phyloP scores from a whole-genome alignment of 2,797 vertebrate genomes.

The Phalanger gymnotis region DNA sequence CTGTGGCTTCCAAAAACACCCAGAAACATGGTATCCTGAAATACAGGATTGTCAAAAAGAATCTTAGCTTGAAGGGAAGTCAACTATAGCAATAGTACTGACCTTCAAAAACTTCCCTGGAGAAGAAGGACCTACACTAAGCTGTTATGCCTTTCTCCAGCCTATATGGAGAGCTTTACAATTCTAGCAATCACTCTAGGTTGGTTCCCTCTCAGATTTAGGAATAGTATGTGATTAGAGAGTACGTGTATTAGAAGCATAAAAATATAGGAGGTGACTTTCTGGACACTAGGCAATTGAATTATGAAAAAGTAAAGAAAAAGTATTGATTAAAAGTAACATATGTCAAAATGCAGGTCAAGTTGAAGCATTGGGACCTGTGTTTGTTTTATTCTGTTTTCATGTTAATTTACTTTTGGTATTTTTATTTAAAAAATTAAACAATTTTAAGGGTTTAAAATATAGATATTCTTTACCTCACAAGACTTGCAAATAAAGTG shows the following conservation, averaged over 20 bases:
- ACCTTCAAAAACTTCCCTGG: slow-evolving; percentile 12
- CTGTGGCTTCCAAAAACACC: background rate
- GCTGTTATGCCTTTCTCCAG: background rate
- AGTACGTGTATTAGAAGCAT: background rate
- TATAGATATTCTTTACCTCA: slow-evolving; percentile 23
- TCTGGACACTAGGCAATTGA: slow-evolving; percentile 44
- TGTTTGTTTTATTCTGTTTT: slow-evolving; percentile 21
- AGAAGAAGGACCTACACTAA: slow-evolving; percentile 1
- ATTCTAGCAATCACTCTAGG: slow-evolving; percentile 27
- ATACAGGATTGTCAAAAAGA: slow-evolving; percentile 15
- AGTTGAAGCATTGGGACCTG: background rate
- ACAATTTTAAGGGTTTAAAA: slow-evolving; percentile 46
- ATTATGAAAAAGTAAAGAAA: slow-evolving; percentile 37
- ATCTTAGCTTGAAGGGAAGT: slow-evolving; percentile 7
- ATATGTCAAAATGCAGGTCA: background rate
- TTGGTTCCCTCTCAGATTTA: slow-evolving; percentile 34
- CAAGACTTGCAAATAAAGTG: background rate
- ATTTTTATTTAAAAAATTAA: background rate
- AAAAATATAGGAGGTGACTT: background rate
- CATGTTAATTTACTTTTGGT: slow-evolving; percentile 1
- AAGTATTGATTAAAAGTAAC: slow-evolving; percentile 42
- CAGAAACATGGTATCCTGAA: background rate
- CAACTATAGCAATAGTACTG: background rate
- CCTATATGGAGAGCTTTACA: background rate
- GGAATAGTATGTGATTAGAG: slow-evolving; percentile 38